Percentiles rank a stretch among this genome's conserved stretches.
Evolutionary conservation across 2,797 vertebrate genomes (phyloP).

Genomic region (Melanotaenia maccullochi): DNA sequence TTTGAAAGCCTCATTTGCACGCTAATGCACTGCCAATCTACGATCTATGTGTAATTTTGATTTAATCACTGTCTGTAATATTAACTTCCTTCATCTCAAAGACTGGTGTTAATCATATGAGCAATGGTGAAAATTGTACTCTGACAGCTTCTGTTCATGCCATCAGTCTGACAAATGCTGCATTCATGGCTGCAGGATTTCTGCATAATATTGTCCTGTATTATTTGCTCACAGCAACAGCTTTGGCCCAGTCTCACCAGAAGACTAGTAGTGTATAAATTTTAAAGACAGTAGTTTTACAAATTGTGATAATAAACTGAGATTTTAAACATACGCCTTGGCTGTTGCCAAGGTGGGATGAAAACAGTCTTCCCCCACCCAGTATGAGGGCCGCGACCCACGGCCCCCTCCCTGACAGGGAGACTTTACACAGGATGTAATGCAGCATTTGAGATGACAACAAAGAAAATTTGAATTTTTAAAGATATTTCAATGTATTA

Average conservation of each 20-base stretch:
- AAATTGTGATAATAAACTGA: neutral
- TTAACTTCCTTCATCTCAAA: constrained; percentile 42
- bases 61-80: constrained; percentile 63
- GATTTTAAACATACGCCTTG: neutral
- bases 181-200: constrained; percentile 12
- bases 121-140: constrained; percentile 22
- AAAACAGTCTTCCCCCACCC: too few species aligned
- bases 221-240: neutral
- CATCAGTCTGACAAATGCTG: constrained; percentile 17
- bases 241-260: neutral
- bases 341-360: neutral
- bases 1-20: constrained; percentile 68
- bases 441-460: too few species aligned
- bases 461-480: too few species aligned
- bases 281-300: neutral
- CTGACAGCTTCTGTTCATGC: constrained; percentile 30
- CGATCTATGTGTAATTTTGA: constrained; percentile 59
- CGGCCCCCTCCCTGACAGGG: too few species aligned
- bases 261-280: neutral
- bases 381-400: too few species aligned
- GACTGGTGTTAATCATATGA: constrained; percentile 59
- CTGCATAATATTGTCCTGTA: neutral
- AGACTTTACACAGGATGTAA: too few species aligned
- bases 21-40: constrained; percentile 66
- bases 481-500: too few species aligned